phyloP scores from a whole-genome alignment of 2,888 invertebrate species.

The Callinectes sapidus region DNA sequence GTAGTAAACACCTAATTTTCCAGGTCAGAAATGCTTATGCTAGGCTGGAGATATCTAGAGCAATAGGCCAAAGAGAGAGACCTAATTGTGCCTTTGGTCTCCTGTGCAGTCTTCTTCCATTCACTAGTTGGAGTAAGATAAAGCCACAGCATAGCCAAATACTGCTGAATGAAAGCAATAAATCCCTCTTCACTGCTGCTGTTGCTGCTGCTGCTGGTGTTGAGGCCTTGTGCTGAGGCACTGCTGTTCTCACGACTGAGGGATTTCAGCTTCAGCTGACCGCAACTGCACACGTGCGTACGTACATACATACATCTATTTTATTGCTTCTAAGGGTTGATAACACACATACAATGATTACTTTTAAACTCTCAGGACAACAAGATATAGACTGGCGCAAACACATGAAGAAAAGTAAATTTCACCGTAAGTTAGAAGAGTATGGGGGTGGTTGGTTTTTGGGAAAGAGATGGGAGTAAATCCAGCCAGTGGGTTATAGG shows the following conservation, averaged over 20 bases:
- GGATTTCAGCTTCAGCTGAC: neutral
- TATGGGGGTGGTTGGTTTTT: neutral
- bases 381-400: slow-evolving; percentile 14
- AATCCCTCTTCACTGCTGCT: neutral
- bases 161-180: neutral
- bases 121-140: neutral
- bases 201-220: neutral
- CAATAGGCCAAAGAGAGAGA: too few species aligned
- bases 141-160: neutral
- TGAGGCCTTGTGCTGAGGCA: slow-evolving; percentile 4
- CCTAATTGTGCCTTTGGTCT: too few species aligned
- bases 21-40: neutral
- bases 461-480: neutral
- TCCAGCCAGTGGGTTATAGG: neutral
- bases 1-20: too few species aligned
- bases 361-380: neutral
- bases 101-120: too few species aligned
- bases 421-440: neutral
- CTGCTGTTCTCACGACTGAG: neutral
- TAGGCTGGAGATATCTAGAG: neutral
- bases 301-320: slow-evolving; percentile 8
- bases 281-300: neutral
- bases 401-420: slow-evolving; percentile 7
- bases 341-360: slow-evolving; percentile 10
- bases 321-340: neutral